These are phyloP conservation scores for Drosophila affinis DNA, from an alignment of 2,888 invertebrate genomes.

Conservation along the genomic window DNA sequence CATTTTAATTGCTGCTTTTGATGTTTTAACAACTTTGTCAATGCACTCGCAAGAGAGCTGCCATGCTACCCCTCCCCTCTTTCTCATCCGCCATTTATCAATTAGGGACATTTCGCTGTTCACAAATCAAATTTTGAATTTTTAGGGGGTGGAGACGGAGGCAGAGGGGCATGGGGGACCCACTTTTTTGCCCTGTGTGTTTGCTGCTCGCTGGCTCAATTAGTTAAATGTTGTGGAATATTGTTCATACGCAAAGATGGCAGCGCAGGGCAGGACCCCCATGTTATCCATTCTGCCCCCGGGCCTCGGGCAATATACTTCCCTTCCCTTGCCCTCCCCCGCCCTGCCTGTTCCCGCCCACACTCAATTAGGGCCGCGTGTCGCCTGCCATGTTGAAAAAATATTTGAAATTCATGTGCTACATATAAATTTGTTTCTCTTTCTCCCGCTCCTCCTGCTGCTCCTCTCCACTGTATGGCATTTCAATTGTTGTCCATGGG, in stretches of 20 bases:
- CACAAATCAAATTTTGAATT: conserved; percentile 64
- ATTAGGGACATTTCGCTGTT: conserved; percentile 47
- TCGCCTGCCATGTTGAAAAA: conserved; percentile 69
- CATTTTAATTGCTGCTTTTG: conserved; percentile 79
- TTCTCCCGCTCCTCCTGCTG: conserved; percentile 37
- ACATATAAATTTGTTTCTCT: conserved; percentile 47
- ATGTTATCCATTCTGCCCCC: conserved; percentile 1
- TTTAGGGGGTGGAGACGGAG: conserved; percentile 7
- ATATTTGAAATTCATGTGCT: conserved; percentile 74
- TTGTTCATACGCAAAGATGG: conserved; percentile 55
- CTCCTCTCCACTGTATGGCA: conserved; percentile 54
- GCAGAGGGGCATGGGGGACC: not conserved
- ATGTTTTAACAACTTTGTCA: conserved; percentile 77
- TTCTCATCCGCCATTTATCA: conserved; percentile 44
- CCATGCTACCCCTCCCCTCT: not conserved
- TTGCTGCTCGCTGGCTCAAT: conserved; percentile 52
- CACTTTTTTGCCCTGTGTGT: conserved; percentile 14
- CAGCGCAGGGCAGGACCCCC: conserved; percentile 8
- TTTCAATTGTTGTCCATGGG: conserved; percentile 64
- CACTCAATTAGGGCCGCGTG: conserved; percentile 70
- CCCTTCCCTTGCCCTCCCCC: not conserved
- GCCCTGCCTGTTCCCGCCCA: conserved; percentile 2
- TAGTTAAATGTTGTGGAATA: conserved; percentile 76
- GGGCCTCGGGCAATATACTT: not conserved
- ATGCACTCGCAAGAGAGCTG: conserved; percentile 34